Percentiles rank a stretch among this genome's conserved stretches.
phyloP scores from a whole-genome alignment of 2,797 vertebrate genomes.

The Propithecus deckenii region DNA sequence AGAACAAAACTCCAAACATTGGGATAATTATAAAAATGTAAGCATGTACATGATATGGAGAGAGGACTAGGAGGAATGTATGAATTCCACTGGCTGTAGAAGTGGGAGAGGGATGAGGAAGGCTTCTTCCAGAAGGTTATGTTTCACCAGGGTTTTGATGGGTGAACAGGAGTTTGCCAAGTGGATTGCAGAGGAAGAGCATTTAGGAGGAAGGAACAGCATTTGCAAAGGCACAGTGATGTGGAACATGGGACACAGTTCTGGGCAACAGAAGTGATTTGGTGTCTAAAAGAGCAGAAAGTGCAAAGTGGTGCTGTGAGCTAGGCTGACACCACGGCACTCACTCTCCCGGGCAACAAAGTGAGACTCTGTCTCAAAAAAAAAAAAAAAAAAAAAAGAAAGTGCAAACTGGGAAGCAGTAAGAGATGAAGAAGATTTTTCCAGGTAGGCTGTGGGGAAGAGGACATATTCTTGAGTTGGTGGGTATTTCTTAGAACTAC shows the following conservation, averaged over 20 bases:
- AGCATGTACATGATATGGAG: neutral
- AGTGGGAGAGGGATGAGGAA: neutral
- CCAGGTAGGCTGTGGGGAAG: neutral
- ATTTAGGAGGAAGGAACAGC: neutral
- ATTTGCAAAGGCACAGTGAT: neutral
- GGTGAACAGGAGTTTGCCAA: neutral
- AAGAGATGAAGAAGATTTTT: neutral
- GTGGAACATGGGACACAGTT: neutral
- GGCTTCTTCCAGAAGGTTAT: neutral
- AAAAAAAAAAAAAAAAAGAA: neutral
- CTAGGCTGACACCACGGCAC: too few species aligned
- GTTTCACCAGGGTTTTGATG: neutral
- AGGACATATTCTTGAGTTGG: neutral
- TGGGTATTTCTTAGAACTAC: neutral
- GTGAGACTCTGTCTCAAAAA: too few species aligned
- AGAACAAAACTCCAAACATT: neutral
- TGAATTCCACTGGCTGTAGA: neutral
- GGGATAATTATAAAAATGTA: neutral
- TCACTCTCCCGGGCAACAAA: too few species aligned
- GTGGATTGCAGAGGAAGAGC: neutral
- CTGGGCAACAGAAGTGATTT: neutral
- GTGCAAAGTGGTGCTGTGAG: neutral
- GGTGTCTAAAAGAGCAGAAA: neutral
- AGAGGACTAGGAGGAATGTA: neutral
- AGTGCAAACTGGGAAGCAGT: neutral